Base-by-base conservation (phyloP, 2,113 vertebrate genomes). In the Hypomesus transpacificus region DNA sequence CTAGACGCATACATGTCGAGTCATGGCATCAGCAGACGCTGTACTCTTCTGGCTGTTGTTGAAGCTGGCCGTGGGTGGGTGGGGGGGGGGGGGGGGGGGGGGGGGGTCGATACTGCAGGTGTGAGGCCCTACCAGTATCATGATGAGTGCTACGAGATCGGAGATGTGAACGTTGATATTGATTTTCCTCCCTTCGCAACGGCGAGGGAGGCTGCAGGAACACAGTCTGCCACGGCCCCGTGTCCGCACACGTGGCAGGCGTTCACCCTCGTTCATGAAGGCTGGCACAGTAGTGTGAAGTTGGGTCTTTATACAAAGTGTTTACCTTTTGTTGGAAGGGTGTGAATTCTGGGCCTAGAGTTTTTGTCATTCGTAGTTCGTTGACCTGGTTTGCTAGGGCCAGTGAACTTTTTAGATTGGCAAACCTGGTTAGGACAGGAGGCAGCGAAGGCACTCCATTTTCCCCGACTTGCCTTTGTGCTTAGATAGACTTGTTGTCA, bases 401-500 rank as follows among this genome's bases (percentile, higher is more conserved):
- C 52, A 28, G 22, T 73, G 71, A 76, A 82, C 58, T 80, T 81
- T 75, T 60, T 79, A 81, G 60, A 70, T 71, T 77, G 74, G 83
- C 74, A 75, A 82, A 87, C 66, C 68, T 70, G 69, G 74, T 67
- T 80, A 70, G 85, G 80, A 76, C 61, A 74, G 72, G 71, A 78
- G 83, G 74, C 68, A 74, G 75, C 78, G 80, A 87, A 89, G 81
- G 82, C 81, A 79, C 83, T 87, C 84, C 58, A 84, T 90, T 88
- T 83, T 87, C 85, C 71, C 70, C 52, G 86, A 88, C 80, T 88
- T 88, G 77, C 88, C 82, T 87, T 87, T 90, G 81, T 87, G 84
- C 79, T 86, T 83, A 86, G 84, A 91, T 90, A 91, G 90, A 92
- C 89, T 91, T 90, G 85, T 92, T 91, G 88, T 91, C 85, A 84